phyloP scores from a whole-genome alignment of 2,113 vertebrate genomes.

The Amazona guildingii region DNA sequence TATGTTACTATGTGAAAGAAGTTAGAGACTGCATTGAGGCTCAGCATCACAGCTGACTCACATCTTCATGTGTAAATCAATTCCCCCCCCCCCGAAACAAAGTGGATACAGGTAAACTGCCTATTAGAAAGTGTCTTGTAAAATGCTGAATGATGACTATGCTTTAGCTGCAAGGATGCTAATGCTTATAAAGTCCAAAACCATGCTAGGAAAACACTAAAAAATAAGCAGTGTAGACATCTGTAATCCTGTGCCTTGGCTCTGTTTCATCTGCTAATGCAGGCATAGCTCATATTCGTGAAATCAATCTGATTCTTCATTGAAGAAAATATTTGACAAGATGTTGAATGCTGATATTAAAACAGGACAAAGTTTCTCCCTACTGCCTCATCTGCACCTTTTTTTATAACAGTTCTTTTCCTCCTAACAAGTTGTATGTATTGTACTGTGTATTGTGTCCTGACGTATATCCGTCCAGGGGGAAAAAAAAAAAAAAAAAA shows the following conservation, averaged over 20 bases:
- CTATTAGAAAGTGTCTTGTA: not conserved
- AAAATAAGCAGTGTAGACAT: not conserved
- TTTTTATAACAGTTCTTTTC: not conserved
- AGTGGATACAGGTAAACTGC: not conserved
- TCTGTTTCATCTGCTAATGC: not conserved
- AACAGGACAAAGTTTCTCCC: not conserved
- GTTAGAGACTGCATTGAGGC: not conserved
- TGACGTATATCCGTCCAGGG: not conserved
- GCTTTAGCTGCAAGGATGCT: not conserved
- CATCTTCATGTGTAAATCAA: not conserved
- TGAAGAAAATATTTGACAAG: not conserved
- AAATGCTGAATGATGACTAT: not conserved
- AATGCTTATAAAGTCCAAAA: not conserved
- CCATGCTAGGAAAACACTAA: not conserved
- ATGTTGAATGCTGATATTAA: not conserved
- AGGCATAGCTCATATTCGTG: not conserved
- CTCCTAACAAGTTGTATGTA: not conserved
- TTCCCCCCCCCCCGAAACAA: not conserved
- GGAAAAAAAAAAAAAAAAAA: not conserved
- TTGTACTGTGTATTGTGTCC: not conserved
- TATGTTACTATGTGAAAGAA: not conserved
- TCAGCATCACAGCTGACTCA: not conserved
- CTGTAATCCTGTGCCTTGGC: not conserved
- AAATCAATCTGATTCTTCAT: not conserved
- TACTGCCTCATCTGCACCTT: not conserved